Conservation (phyloP, 2,113 vertebrate genomes). For the Melierax canorus region DNA sequence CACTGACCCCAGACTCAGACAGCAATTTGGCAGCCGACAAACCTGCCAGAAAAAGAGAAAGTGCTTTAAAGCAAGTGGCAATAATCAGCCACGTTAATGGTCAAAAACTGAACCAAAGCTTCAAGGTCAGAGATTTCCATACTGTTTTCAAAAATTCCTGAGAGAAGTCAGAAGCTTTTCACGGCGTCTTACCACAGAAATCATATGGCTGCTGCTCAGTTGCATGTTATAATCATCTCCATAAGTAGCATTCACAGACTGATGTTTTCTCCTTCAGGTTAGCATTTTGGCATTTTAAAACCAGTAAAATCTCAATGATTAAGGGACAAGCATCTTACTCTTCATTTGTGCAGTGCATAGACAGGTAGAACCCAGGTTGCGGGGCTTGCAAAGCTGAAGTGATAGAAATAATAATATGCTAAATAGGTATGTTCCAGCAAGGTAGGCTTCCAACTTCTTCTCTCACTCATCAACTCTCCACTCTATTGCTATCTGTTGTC, state of each 20-base stretch:
- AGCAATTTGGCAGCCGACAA: slow-evolving; percentile 81
- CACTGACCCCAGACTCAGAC: slow-evolving; percentile 67
- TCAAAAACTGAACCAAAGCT: not conserved
- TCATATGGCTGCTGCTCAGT: not conserved
- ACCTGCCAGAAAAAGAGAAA: slow-evolving; percentile 58
- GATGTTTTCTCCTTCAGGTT: not conserved
- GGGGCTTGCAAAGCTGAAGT: not conserved
- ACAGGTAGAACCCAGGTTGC: not conserved
- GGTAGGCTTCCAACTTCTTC: not conserved
- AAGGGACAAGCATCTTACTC: not conserved
- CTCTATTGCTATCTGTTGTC: not conserved
- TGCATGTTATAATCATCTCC: not conserved
- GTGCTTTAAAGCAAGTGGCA: not conserved
- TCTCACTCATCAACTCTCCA: not conserved
- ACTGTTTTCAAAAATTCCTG: not conserved
- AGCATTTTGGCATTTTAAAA: not conserved
- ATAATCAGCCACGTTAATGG: not conserved
- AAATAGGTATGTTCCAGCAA: not conserved
- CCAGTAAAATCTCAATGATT: not conserved
- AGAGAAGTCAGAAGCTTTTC: not conserved
- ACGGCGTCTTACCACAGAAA: not conserved
- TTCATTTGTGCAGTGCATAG: not conserved
- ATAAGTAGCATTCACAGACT: not conserved
- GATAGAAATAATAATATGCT: not conserved
- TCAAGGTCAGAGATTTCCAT: not conserved